phyloP scores from a whole-genome alignment of 2,113 vertebrate genomes.

The Oplegnathus fasciatus region DNA sequence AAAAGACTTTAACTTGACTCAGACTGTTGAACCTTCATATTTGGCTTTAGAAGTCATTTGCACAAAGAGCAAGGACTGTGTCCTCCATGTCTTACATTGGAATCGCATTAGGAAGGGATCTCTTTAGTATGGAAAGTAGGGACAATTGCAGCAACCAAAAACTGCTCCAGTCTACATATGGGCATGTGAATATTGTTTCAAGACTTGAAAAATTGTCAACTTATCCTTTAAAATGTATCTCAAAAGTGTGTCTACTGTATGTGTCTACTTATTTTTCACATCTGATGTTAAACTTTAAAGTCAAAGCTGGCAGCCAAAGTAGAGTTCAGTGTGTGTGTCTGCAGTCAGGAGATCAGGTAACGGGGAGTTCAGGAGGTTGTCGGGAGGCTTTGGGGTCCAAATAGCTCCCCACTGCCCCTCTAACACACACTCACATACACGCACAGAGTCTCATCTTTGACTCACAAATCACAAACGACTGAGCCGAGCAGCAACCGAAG shows the following conservation, averaged over 20 bases:
- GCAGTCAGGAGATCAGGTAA: conserved; percentile 32
- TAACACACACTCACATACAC: not conserved
- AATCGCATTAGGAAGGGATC: not conserved
- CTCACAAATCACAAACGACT: conserved; percentile 20
- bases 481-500: conserved; percentile 54
- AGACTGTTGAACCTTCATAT: no score
- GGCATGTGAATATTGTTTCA: not conserved
- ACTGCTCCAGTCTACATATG: not conserved
- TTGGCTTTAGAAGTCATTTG: no score
- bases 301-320: no score
- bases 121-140: not conserved
- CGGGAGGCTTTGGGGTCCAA: conserved; percentile 2
- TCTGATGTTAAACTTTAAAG: not conserved
- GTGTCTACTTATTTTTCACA: not conserved
- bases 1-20: no score
- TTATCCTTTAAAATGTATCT: not conserved
- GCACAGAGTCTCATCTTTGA: conserved; percentile 21
- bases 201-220: not conserved
- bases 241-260: not conserved
- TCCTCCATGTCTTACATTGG: no score
- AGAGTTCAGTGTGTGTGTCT: not conserved
- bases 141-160: not conserved
- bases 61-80: no score
- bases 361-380: conserved; percentile 39
- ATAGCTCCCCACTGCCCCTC: conserved; percentile 15